Conservation (phyloP, 2,797 vertebrate genomes). For the Numenius phaeopus region DNA sequence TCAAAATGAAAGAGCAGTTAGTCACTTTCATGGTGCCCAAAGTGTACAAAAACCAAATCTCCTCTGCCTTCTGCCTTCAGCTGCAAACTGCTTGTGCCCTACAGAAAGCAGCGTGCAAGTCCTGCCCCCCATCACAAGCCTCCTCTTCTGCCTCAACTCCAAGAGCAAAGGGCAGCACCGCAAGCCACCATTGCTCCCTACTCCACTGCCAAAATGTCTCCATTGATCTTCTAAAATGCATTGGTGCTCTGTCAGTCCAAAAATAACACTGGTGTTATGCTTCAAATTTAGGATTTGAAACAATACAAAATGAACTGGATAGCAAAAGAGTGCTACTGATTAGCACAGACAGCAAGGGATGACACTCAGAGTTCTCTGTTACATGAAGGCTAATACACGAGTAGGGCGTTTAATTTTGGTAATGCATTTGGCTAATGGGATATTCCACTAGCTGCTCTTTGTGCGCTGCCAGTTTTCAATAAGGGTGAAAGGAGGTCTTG, state of each 20-base stretch:
- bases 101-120: not conserved
- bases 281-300: slow-evolving; percentile 35
- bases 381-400: not conserved
- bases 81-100: not conserved
- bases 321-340: not conserved
- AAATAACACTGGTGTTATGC: slow-evolving; percentile 9
- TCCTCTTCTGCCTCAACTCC: not conserved
- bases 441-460: not conserved
- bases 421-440: not conserved
- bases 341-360: not conserved
- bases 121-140: not conserved
- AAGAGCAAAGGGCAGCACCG: not conserved
- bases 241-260: not conserved
- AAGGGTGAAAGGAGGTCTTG: not conserved
- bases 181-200: not conserved
- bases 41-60: not conserved
- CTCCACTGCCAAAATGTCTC: not conserved
- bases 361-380: not conserved
- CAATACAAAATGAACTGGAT: slow-evolving; percentile 4
- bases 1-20: slow-evolving; percentile 4
- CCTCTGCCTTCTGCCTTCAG: not conserved
- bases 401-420: not conserved
- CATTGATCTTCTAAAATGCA: slow-evolving; percentile 1
- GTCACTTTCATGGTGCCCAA: not conserved
- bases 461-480: not conserved